Conservation (phyloP, 2,113 vertebrate genomes). For the Hemiscyllium ocellatum region DNA sequence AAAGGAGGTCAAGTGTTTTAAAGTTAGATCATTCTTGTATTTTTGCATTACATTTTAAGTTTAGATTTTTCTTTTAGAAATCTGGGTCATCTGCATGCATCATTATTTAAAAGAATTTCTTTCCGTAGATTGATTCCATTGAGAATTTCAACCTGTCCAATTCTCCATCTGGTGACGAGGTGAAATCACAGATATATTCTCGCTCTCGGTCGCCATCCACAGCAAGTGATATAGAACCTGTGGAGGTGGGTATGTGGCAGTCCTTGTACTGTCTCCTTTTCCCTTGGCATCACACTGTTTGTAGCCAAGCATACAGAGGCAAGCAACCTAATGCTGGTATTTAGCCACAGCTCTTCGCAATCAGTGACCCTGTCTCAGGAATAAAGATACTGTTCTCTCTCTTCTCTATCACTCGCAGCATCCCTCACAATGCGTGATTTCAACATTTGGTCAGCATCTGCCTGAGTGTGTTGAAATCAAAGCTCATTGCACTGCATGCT, state of each 20-base stretch:
- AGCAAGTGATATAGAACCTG: constrained; percentile 79
- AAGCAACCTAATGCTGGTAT: neutral
- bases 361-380: neutral
- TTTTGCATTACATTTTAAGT: neutral
- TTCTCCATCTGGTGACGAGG: constrained; percentile 75
- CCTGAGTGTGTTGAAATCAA: neutral
- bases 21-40: neutral
- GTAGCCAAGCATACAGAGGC: neutral
- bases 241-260: constrained; percentile 63
- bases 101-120: constrained; percentile 40
- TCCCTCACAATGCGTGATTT: neutral
- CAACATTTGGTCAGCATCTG: neutral
- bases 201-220: constrained; percentile 81
- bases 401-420: neutral
- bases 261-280: neutral
- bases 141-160: constrained; percentile 84
- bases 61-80: neutral
- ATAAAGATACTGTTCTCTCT: neutral
- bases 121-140: constrained; percentile 74
- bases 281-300: neutral
- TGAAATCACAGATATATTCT: constrained; percentile 72
- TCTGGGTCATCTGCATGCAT: neutral
- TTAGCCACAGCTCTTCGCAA: neutral
- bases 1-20: neutral
- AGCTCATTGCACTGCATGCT: neutral